Evolutionary conservation across 2,888 invertebrate species (phyloP).

Genomic region (Theodoxus fluviatilis): DNA sequence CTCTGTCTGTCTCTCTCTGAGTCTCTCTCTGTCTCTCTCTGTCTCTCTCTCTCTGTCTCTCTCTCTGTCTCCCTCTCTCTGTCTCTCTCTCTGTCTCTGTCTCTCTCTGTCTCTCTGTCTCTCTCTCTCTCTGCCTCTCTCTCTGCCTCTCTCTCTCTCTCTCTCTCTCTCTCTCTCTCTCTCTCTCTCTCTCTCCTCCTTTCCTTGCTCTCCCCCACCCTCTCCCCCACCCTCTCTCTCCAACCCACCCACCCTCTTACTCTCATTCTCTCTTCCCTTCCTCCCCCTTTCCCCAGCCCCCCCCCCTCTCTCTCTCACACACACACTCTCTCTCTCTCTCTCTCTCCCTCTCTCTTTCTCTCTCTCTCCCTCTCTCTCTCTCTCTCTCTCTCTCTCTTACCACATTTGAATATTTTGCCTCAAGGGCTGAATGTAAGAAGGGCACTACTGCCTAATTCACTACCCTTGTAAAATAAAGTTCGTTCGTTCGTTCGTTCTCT

Average conservation of each 20-base stretch:
- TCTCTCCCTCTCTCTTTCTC: neutral
- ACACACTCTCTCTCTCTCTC: neutral
- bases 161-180: constrained; percentile 10
- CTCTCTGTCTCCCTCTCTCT: too few species aligned
- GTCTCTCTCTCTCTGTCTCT: too few species aligned
- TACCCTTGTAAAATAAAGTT: neutral
- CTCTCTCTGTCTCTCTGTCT: too few species aligned
- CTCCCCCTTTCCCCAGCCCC: neutral
- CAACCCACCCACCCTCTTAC: neutral
- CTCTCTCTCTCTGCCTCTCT: neutral
- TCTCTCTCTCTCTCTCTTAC: neutral
- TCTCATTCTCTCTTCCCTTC: neutral
- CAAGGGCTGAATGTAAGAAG: neutral
- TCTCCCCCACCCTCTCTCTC: neutral
- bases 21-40: too few species aligned
- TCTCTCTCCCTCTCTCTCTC: neutral
- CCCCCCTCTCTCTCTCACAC: neutral
- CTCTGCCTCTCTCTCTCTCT: constrained; percentile 7
- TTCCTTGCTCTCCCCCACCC: neutral
- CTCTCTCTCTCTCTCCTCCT: constrained; percentile 11
- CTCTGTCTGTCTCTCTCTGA: too few species aligned
- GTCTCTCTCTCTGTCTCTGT: too few species aligned
- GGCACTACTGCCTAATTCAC: neutral
- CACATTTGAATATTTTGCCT: too few species aligned
- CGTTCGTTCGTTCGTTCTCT: neutral